These are phyloP conservation scores for Coracias cyanogaster DNA, from an alignment of 2,797 vertebrate species.

Conservation along the genomic window DNA sequence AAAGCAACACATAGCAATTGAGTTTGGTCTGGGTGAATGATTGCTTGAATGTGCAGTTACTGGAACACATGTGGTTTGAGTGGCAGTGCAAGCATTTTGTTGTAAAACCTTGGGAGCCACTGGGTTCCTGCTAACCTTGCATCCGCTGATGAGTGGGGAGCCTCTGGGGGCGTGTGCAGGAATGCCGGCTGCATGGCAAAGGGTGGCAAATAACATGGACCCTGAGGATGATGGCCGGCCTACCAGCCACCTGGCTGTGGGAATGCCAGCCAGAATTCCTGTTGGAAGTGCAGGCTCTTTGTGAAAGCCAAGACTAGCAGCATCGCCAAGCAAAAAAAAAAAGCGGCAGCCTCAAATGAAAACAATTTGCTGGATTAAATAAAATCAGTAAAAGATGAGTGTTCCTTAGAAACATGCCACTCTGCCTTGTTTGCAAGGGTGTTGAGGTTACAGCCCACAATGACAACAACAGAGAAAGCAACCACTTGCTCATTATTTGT, in stretches of 20 bases:
- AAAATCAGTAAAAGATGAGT: neutral
- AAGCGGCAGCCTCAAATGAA: neutral
- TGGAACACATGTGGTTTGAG: neutral
- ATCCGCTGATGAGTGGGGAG: neutral
- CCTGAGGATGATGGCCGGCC: fast-evolving
- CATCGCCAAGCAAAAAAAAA: neutral
- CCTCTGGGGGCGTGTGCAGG: fast-evolving
- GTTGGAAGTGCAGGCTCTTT: neutral
- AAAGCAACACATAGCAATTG: neutral
- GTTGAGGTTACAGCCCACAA: neutral
- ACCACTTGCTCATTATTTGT: neutral
- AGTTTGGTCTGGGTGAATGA: neutral
- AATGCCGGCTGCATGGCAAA: neutral
- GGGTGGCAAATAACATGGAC: fast-evolving
- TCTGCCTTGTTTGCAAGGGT: fast-evolving
- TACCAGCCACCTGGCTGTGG: fast-evolving
- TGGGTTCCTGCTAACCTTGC: neutral
- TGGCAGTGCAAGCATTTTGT: neutral
- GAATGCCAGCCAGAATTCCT: neutral
- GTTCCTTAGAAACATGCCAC: neutral
- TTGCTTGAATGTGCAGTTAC: neutral
- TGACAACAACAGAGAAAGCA: too few relatives aligned
- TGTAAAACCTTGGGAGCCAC: neutral
- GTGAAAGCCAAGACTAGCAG: neutral
- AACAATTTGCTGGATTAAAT: neutral